These are phyloP conservation scores for Maniola hyperantus DNA, from an alignment of 2,888 invertebrate species.

Conservation along the genomic window DNA sequence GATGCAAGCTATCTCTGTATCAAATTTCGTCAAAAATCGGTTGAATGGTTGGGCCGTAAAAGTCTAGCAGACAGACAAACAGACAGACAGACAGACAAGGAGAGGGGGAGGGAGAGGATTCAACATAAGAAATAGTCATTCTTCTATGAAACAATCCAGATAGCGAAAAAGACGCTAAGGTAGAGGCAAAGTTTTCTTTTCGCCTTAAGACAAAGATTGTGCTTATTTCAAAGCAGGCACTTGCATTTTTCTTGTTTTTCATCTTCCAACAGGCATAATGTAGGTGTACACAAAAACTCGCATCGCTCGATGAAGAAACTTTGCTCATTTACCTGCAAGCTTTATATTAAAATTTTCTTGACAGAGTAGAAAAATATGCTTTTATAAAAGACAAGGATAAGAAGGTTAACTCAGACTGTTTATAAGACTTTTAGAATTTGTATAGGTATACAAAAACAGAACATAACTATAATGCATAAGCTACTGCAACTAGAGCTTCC, in stretches of 20 bases:
- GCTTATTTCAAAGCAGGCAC: constrained; percentile 37
- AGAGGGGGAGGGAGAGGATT: too few relatives aligned
- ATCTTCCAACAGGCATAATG: constrained; percentile 34
- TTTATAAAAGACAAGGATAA: constrained; percentile 1
- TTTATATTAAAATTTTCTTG: constrained; percentile 36
- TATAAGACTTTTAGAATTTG: neutral
- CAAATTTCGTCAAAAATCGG: too few relatives aligned
- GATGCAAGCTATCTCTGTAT: too few relatives aligned
- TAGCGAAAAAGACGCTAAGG: constrained; percentile 22
- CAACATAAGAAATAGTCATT: constrained; percentile 13
- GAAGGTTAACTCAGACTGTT: neutral
- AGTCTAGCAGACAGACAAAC: too few relatives aligned
- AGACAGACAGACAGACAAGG: too few relatives aligned
- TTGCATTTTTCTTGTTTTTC: constrained; percentile 36
- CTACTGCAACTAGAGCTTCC: too few relatives aligned
- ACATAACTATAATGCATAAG: too few relatives aligned
- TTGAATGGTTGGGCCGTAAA: too few relatives aligned
- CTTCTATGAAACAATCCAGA: constrained; percentile 23
- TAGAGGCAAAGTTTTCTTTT: constrained; percentile 27
- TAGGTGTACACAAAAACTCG: constrained; percentile 36
- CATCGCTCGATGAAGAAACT: constrained; percentile 39
- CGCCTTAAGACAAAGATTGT: constrained; percentile 35
- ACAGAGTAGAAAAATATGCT: constrained; percentile 18
- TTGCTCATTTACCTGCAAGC: constrained; percentile 38
- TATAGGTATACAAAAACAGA: too few relatives aligned